These are phyloP conservation scores for Benthosema pterotum DNA, from an alignment of 2,797 vertebrate genomes.

Conservation along the genomic window DNA sequence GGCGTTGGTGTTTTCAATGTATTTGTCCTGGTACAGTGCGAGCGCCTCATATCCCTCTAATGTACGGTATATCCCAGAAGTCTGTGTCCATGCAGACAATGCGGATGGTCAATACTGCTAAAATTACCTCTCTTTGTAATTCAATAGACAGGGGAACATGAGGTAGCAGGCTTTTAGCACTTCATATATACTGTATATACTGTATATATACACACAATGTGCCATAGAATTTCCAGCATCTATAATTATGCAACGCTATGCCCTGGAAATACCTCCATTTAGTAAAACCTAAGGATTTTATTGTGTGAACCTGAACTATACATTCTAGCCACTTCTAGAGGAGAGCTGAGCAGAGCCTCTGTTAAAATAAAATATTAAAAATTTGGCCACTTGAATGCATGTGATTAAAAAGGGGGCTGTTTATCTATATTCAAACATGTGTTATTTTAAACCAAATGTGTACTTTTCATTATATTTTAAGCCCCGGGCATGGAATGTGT, in stretches of 20 bases:
- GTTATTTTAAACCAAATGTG: background rate
- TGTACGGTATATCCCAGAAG: conserved; percentile 52
- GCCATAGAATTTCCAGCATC: conserved; percentile 58
- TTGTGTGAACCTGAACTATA: conserved; percentile 15
- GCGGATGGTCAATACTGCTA: conserved; percentile 70
- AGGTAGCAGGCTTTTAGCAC: conserved; percentile 67
- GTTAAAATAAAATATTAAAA: conserved; percentile 48
- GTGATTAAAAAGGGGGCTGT: conserved; percentile 14
- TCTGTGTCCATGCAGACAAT: conserved; percentile 51
- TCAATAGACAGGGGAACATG: conserved; percentile 55
- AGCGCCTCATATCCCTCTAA: conserved; percentile 35
- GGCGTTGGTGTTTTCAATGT: conserved; percentile 37
- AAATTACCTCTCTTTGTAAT: conserved; percentile 67
- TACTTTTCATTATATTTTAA: conserved; percentile 9
- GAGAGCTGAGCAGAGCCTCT: conserved; percentile 28
- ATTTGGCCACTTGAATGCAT: conserved; percentile 45
- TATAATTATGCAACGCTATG: conserved; percentile 60
- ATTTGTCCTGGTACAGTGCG: conserved; percentile 30
- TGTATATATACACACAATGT: conserved; percentile 65
- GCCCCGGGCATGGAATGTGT: conserved; percentile 4
- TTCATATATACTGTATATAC: conserved; percentile 42
- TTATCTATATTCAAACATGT: conserved; percentile 20
- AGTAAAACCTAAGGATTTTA: no score
- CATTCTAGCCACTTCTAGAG: conserved; percentile 27
- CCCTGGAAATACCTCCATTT: conserved; percentile 32